These are phyloP conservation scores for Drosophila melanica DNA, from an alignment of 1,140 invertebrate species.

Conservation along the genomic window DNA sequence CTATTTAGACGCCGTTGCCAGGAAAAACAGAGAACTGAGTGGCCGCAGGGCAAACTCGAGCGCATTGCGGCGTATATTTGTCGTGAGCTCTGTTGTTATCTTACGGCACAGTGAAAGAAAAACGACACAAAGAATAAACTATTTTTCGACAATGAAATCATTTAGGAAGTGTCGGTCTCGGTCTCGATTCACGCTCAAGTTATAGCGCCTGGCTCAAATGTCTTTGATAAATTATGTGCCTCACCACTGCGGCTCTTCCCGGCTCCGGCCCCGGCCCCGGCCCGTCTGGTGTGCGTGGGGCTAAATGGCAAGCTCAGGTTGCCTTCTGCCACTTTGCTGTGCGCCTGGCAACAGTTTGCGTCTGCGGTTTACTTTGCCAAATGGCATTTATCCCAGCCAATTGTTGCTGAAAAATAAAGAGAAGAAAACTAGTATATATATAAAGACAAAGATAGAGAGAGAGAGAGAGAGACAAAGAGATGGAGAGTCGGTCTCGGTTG, in stretches of 20 bases:
- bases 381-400: conserved; percentile 28
- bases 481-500: too few relatives aligned
- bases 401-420: conserved; percentile 52
- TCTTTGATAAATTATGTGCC: conserved; percentile 76
- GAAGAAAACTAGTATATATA: not conserved
- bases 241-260: not conserved
- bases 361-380: not conserved
- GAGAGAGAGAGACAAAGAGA: not conserved
- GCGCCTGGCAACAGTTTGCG: not conserved
- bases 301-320: conserved; percentile 37
- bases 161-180: conserved; percentile 68
- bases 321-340: not conserved
- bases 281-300: not conserved
- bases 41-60: conserved; percentile 19
- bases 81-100: conserved; percentile 42
- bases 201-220: conserved; percentile 58
- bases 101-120: conserved; percentile 2
- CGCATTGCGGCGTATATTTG: conserved; percentile 51
- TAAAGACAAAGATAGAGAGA: too few relatives aligned
- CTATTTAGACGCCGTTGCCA: conserved; percentile 23
- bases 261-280: too few relatives aligned
- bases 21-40: conserved; percentile 7
- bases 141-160: conserved; percentile 77
- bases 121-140: conserved; percentile 49
- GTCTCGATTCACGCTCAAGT: conserved; percentile 46